phyloP scores from a whole-genome alignment of 2,797 vertebrate species.

The Sebastiscus tertius region DNA sequence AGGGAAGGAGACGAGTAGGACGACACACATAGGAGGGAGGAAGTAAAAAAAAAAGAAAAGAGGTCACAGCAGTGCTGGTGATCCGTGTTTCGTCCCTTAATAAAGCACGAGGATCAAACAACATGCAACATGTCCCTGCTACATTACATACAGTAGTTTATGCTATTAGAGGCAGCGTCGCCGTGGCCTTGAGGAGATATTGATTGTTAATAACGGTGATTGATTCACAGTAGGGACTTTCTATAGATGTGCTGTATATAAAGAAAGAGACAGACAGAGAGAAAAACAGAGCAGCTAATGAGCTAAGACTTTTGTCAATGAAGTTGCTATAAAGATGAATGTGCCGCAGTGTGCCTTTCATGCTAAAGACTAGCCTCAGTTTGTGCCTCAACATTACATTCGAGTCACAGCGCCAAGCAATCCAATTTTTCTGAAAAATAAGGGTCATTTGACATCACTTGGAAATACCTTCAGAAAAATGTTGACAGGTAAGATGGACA shows the following conservation, averaged over 20 bases:
- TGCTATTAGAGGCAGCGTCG: slow-evolving; percentile 27
- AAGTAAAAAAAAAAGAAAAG: background rate
- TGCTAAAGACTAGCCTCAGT: too few relatives aligned
- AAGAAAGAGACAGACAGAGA: slow-evolving; percentile 1
- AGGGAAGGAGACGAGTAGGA: slow-evolving; percentile 32
- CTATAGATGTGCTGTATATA: slow-evolving; percentile 6
- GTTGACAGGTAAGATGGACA: slow-evolving; percentile 2
- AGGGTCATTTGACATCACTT: background rate
- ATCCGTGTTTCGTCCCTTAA: slow-evolving; percentile 49
- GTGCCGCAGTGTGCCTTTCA: background rate
- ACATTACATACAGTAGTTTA: slow-evolving; percentile 22
- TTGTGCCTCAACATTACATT: background rate
- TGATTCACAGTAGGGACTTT: slow-evolving; percentile 6
- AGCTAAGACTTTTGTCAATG: background rate
- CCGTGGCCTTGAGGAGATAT: slow-evolving; percentile 44
- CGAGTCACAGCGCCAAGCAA: background rate
- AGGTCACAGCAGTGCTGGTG: slow-evolving; percentile 42
- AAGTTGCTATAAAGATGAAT: background rate
- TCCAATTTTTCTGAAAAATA: background rate
- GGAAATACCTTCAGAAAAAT: background rate
- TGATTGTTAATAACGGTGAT: slow-evolving; percentile 54
- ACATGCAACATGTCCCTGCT: slow-evolving; percentile 49
- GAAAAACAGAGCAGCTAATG: background rate
- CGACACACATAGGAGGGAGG: background rate
- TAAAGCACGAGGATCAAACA: slow-evolving; percentile 51